phyloP scores from a whole-genome alignment of 2,113 vertebrate species.

The Penelope pileata region DNA sequence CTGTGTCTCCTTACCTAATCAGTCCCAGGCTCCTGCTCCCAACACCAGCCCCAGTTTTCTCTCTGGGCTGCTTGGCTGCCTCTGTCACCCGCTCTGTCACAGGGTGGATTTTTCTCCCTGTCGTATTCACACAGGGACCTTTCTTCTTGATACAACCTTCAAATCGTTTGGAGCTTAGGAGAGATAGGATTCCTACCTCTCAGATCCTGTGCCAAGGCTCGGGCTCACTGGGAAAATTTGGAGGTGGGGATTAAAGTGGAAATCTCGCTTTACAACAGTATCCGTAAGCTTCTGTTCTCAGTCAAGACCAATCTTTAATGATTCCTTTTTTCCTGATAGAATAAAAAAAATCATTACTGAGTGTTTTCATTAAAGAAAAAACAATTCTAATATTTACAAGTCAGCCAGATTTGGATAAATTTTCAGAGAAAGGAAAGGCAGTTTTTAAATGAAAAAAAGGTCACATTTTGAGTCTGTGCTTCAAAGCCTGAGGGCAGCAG shows the following conservation, averaged over 20 bases:
- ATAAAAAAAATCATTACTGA: constrained; percentile 11
- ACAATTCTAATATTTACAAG: not conserved
- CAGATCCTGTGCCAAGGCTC: not conserved
- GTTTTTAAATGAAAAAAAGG: constrained; percentile 6
- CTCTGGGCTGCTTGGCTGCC: constrained; percentile 6
- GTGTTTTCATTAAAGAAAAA: not conserved
- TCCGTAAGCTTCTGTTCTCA: constrained; percentile 16
- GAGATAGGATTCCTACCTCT: constrained; percentile 51
- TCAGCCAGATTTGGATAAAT: not conserved
- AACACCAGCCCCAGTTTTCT: not conserved
- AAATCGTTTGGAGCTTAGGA: not conserved
- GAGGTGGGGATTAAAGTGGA: constrained; percentile 36
- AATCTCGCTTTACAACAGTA: not conserved
- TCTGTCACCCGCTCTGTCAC: not conserved
- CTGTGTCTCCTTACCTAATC: constrained; percentile 27
- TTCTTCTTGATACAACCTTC: constrained; percentile 49
- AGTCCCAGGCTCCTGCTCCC: not conserved
- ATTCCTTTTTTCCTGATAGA: not conserved
- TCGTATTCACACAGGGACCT: not conserved
- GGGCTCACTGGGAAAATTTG: not conserved
- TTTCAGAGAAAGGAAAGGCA: not conserved
- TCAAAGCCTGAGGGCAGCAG: constrained; percentile 69
- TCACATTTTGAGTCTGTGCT: constrained; percentile 28
- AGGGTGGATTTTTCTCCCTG: not conserved
- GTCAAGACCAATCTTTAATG: not conserved